Base-by-base conservation (phyloP, 2,113 vertebrate genomes). In the Brachionichthys hirsutus region DNA sequence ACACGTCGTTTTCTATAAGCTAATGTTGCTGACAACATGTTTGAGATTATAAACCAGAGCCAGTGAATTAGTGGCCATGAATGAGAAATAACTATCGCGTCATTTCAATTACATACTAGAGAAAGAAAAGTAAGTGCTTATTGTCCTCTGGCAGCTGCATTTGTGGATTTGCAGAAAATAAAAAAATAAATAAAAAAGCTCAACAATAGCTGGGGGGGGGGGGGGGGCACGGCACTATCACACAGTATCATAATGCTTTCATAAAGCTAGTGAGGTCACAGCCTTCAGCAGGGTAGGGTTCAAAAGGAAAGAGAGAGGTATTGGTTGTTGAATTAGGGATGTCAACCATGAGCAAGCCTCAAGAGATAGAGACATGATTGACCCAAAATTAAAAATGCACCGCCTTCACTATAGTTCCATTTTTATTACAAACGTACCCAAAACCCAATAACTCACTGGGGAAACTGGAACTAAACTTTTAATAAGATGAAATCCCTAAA, bases 111-210 rank as follows among this genome's bases (percentile, higher is more conserved):
- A 51, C 52, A 55, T 53, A 56, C 22, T 10, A 12, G 46, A 47
- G 59, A 64, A 64, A 64, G 54, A 64, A 52, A 68, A 71, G 50
- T 22, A 74, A 54, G 55, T 47, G 58, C 47, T 49, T 58, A 70
- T 62, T 74, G 62, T 67, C 42, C 18, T 53, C 43, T 70, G 67
- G 71, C 50, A 55, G 22, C 51, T 10, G 4, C 50, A 48, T 59
- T 50, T 42, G 62, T 53, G 18, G 18, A 61, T 50, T 64, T 50
- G 38, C 58, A n/a, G n/a, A n/a, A n/a, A 59, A 38, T 12, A 20
- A 57, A 50, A 62, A 70, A 20, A 19, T 12, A 19, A 54, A 46
- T 30, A 8, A 30, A 30, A n/a, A 30, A 30, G 24, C 24, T 30
- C 15, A 68, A 62, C 51, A 55, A 22, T n/a, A n/a, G n/a, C n/a